Percentiles rank a stretch among this genome's conserved stretches.
Conservation (phyloP, 2,797 vertebrate genomes). For the Anguilla anguilla region DNA sequence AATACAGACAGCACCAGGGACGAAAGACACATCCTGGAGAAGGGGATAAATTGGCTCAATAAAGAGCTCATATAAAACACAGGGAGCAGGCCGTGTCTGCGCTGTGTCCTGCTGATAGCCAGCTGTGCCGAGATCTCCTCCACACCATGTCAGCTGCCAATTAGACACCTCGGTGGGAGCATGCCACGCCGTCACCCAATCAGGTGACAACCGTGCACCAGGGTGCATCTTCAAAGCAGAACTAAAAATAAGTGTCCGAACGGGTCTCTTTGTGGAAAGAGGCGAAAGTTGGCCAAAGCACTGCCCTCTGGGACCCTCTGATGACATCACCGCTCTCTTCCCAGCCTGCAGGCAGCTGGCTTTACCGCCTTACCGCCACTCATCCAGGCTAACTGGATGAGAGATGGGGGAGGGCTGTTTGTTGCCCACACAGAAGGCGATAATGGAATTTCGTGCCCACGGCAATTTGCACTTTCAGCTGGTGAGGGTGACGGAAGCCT, state of each 20-base stretch:
- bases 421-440: conserved; percentile 16
- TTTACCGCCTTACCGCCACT: background rate
- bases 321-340: background rate
- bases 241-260: background rate
- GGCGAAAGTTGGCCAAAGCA: background rate
- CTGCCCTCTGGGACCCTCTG: background rate
- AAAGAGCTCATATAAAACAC: background rate
- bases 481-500: background rate
- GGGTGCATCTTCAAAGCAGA: background rate
- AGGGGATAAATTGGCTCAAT: conserved; percentile 4
- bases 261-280: background rate
- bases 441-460: conserved; percentile 2
- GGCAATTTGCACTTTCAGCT: background rate
- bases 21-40: background rate
- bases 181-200: background rate
- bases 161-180: background rate
- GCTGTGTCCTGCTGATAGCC: conserved; percentile 22
- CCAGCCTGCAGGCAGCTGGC: background rate
- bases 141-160: background rate
- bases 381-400: background rate
- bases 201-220: background rate
- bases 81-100: background rate
- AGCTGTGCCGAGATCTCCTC: background rate
- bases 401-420: background rate
- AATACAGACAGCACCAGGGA: background rate